Percentiles rank a stretch among this genome's conserved stretches.
Evolutionary conservation across 2,797 vertebrate species (phyloP).

Genomic region (Urophycis tenuis): DNA sequence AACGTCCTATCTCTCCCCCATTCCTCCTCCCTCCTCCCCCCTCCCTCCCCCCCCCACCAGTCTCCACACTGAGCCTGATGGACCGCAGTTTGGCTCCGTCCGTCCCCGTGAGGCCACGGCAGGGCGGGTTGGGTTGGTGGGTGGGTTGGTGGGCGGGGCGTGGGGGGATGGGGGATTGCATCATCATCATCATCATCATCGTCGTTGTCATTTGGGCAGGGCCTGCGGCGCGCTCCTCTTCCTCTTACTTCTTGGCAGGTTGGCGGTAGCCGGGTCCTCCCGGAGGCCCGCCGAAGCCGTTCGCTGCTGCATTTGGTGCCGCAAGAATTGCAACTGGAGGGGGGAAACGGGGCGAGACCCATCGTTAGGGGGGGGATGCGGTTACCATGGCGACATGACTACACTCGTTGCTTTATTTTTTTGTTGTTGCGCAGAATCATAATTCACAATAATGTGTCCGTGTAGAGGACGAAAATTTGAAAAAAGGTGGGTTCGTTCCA

Average conservation of each 20-base stretch:
- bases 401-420: background rate
- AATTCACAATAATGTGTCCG: background rate
- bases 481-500: background rate
- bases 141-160: conserved; percentile 31
- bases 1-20: conserved; percentile 29
- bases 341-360: conserved; percentile 40
- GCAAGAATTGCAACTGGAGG: conserved; percentile 90
- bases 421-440: background rate
- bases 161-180: conserved; percentile 29
- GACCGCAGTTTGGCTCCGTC: conserved; percentile 68
- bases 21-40: no score
- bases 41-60: conserved; percentile 20
- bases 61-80: conserved; percentile 56
- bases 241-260: conserved; percentile 95
- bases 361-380: conserved; percentile 7
- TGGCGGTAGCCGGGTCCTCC: conserved; percentile 84
- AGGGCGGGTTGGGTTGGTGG: conserved; percentile 30
- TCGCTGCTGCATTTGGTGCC: conserved; percentile 85
- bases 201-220: conserved; percentile 75
- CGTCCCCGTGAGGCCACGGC: conserved; percentile 43
- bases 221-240: conserved; percentile 78
- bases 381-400: background rate
- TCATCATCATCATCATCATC: background rate
- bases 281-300: conserved; percentile 84
- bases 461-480: background rate